phyloP scores from a whole-genome alignment of 2,797 vertebrate genomes.

The Oryzias dopingdopingensis region DNA sequence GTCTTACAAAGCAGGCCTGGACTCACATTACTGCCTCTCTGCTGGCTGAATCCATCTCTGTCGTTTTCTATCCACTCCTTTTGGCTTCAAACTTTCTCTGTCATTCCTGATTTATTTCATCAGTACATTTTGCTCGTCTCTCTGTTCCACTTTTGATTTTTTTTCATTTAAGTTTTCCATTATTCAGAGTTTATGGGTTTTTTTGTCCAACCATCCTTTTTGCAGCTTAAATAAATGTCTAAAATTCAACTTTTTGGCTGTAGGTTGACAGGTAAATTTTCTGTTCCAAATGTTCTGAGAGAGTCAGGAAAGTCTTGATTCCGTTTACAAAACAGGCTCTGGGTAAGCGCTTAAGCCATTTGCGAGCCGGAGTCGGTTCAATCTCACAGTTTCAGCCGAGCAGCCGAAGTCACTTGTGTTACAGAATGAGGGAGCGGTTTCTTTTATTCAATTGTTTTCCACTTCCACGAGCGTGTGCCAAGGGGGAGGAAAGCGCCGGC shows the following conservation, averaged over 20 bases:
- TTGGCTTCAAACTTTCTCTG: constrained; percentile 5
- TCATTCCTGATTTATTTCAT: constrained; percentile 12
- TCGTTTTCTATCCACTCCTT: constrained; percentile 18
- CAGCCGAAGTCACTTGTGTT: constrained; percentile 70
- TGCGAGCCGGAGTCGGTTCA: constrained; percentile 54
- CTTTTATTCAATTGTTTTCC: constrained; percentile 82
- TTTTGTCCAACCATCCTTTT: constrained; percentile 15
- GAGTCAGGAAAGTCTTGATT: constrained; percentile 45
- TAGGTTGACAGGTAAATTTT: constrained; percentile 48
- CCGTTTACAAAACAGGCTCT: constrained; percentile 51
- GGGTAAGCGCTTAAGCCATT: constrained; percentile 50
- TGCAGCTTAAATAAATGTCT: constrained; percentile 8
- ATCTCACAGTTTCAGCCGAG: constrained; percentile 64
- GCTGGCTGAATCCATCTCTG: constrained; percentile 29
- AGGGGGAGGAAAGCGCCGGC: constrained; percentile 76
- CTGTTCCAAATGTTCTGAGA: constrained; percentile 29
- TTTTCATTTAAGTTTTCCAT: constrained; percentile 2
- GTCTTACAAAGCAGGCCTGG: constrained; percentile 71
- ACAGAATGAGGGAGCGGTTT: constrained; percentile 70
- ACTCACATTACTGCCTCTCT: constrained; percentile 51
- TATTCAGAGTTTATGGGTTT: neutral
- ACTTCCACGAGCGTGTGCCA: constrained; percentile 77
- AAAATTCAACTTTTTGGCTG: constrained; percentile 27
- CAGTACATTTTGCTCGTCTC: constrained; percentile 22
- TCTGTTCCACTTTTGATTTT: constrained; percentile 5